Conservation (phyloP, 2,113 vertebrate species). For the Melanerpes aurifrons region DNA sequence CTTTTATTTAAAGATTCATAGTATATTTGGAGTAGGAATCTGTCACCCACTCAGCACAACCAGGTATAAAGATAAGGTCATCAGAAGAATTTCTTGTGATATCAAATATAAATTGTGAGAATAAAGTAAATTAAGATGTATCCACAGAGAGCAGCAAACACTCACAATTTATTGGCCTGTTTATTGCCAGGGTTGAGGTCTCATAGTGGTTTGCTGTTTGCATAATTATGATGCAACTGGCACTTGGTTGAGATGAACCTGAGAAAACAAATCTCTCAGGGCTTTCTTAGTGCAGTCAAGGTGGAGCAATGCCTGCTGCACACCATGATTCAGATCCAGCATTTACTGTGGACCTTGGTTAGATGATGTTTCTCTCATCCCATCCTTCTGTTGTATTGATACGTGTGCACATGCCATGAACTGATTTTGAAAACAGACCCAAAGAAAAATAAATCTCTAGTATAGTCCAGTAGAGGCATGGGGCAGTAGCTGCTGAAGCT, state of each 20-base stretch:
- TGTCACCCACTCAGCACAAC: not conserved
- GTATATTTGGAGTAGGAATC: not conserved
- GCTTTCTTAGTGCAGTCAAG: not conserved
- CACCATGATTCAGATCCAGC: accelerated
- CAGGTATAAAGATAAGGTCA: not conserved
- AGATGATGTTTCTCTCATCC: not conserved
- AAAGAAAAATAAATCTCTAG: not conserved
- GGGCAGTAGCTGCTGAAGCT: not conserved
- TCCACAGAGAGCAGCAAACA: slow-evolving; percentile 11
- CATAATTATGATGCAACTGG: not conserved
- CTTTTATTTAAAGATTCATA: not conserved
- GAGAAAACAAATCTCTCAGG: not conserved
- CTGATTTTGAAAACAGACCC: not conserved
- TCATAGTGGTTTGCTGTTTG: not conserved
- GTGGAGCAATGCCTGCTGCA: not conserved
- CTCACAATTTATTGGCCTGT: not conserved
- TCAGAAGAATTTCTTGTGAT: not conserved
- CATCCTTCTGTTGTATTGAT: accelerated
- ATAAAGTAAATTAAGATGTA: not conserved
- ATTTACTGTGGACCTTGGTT: accelerated
- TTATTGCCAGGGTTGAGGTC: not conserved
- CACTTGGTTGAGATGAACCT: not conserved
- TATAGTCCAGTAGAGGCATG: not conserved
- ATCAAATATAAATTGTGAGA: not conserved
- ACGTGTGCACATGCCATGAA: accelerated